Evolutionary conservation across 2,797 vertebrate species (phyloP).

Genomic region (Nyctibius grandis): DNA sequence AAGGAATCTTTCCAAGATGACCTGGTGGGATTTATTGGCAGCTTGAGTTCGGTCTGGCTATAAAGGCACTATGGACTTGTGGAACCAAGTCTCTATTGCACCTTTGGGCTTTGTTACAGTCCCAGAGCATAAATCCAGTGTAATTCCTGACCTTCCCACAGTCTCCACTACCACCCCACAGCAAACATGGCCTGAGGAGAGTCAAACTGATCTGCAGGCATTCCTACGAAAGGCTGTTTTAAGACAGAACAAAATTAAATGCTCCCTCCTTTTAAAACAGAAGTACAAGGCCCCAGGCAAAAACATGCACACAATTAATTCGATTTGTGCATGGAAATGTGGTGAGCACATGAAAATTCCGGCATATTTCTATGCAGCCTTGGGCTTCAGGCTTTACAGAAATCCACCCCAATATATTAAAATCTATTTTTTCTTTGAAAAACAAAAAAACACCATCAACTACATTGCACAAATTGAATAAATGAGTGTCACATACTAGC

Average conservation of each 20-base stretch:
- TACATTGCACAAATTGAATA: background rate
- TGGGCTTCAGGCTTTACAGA: background rate
- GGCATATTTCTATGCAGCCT: background rate
- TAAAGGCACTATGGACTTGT: background rate
- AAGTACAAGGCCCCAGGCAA: background rate
- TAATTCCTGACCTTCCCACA: background rate
- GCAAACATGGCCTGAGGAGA: background rate
- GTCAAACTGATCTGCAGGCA: background rate
- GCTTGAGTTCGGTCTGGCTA: background rate
- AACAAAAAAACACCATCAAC: background rate
- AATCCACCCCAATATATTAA: background rate
- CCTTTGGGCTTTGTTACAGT: background rate
- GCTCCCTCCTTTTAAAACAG: background rate
- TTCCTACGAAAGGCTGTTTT: background rate
- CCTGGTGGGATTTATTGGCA: background rate
- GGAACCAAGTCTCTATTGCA: background rate
- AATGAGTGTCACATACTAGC: background rate
- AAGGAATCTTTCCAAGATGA: background rate
- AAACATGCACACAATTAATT: background rate
- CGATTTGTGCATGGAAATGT: background rate
- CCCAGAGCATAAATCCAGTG: background rate
- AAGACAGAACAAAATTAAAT: background rate
- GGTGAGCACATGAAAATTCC: background rate
- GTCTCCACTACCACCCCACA: background rate
- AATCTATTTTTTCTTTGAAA: background rate